Conservation (phyloP, 2,888 invertebrate species). For the Drosophila mayaguana region DNA sequence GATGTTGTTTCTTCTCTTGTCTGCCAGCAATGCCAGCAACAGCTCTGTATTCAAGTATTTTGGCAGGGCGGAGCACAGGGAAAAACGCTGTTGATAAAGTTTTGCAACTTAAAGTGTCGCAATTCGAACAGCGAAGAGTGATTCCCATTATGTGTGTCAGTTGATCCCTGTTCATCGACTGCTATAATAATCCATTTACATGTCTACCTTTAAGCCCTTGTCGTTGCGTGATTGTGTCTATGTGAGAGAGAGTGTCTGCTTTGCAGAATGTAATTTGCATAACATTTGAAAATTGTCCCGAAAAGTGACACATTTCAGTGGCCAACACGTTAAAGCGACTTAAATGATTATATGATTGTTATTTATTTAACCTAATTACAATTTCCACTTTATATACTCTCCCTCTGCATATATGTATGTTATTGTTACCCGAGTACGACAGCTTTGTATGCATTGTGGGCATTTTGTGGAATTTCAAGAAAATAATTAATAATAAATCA, state of each 20-base stretch:
- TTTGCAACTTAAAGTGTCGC: slow-evolving; percentile 62
- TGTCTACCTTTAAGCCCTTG: slow-evolving; percentile 26
- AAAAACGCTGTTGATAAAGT: slow-evolving; percentile 63
- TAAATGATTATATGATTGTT: slow-evolving; percentile 36
- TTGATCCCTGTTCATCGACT: slow-evolving; percentile 22
- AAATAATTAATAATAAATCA: slow-evolving; percentile 43
- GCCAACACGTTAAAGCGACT: slow-evolving; percentile 10
- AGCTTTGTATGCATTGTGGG: slow-evolving; percentile 17
- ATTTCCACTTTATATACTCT: neutral
- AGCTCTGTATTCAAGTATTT: slow-evolving; percentile 18
- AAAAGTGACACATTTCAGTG: neutral
- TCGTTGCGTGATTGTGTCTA: neutral
- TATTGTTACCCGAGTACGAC: neutral
- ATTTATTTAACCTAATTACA: slow-evolving; percentile 46
- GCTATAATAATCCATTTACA: slow-evolving; percentile 36
- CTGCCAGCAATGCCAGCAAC: slow-evolving; percentile 22
- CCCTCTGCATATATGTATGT: neutral
- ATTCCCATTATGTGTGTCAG: slow-evolving; percentile 58
- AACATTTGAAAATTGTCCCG: slow-evolving; percentile 30
- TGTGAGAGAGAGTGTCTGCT: slow-evolving; percentile 7
- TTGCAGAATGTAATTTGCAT: slow-evolving; percentile 60
- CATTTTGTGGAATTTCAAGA: slow-evolving; percentile 13
- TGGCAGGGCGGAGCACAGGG: neutral
- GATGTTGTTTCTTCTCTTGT: slow-evolving; percentile 41
- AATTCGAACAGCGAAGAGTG: slow-evolving; percentile 50